phyloP scores from a whole-genome alignment of 2,797 vertebrate genomes.

The Clarias platycephalus region DNA sequence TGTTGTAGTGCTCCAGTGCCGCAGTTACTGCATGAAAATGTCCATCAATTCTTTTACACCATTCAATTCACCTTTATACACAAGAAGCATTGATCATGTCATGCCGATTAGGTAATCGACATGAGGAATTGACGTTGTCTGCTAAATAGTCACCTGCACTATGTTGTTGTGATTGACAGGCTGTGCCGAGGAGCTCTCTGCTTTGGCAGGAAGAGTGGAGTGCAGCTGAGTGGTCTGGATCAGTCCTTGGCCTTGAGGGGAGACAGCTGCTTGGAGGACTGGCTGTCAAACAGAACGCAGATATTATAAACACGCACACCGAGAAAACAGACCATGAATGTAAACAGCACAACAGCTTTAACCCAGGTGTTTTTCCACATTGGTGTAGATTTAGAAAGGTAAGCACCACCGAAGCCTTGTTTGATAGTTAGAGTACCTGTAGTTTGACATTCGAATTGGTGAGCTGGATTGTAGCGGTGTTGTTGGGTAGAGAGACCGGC shows the following conservation, averaged over 20 bases:
- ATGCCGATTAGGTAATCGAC: not conserved
- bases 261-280: conserved; percentile 77
- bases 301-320: conserved; percentile 7
- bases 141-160: conserved; percentile 79
- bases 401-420: not conserved
- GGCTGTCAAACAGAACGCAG: conserved; percentile 64
- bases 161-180: conserved; percentile 73
- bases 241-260: conserved; percentile 73
- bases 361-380: not conserved
- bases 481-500: conserved; percentile 85
- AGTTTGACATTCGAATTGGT: conserved; percentile 81
- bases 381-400: not conserved
- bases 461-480: conserved; percentile 80
- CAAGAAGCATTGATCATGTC: not conserved
- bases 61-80: not conserved
- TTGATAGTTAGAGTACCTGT: conserved; percentile 74
- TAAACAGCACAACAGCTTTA: conserved; percentile 16
- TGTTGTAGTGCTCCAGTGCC: not conserved
- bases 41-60: not conserved
- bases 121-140: not conserved
- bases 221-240: conserved; percentile 75
- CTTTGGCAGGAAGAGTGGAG: conserved; percentile 62
- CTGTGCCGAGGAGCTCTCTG: conserved; percentile 69
- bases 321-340: not conserved
- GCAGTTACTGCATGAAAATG: not conserved